Evolutionary conservation across 2,113 vertebrate species (phyloP).

Genomic region (Pungitius pungitius): DNA sequence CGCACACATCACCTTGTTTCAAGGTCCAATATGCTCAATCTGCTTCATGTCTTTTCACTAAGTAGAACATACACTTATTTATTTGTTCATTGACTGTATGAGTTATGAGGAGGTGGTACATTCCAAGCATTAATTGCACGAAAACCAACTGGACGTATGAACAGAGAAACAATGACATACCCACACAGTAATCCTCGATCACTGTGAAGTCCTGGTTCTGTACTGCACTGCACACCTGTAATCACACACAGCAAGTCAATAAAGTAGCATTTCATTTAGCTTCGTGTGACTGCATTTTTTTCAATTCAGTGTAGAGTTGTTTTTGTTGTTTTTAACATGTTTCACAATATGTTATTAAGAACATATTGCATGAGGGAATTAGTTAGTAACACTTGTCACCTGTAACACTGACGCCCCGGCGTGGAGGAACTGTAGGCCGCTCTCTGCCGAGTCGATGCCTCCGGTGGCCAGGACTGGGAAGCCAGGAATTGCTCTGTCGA

Average conservation of each 20-base stretch:
- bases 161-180: constrained; percentile 59
- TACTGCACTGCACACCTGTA: constrained; percentile 91
- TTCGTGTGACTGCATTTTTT: too few relatives aligned
- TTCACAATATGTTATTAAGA: not conserved
- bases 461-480: constrained; percentile 93
- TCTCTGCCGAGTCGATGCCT: constrained; percentile 95
- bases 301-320: too few relatives aligned
- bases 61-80: not conserved
- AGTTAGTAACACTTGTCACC: constrained; percentile 76
- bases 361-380: not conserved
- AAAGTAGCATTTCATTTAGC: too few relatives aligned
- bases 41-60: not conserved
- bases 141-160: not conserved
- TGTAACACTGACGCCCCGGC: constrained; percentile 91
- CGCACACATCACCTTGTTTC: not conserved
- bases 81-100: too few relatives aligned
- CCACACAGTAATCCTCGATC: constrained; percentile 92
- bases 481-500: constrained; percentile 86
- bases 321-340: too few relatives aligned
- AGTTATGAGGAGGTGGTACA: too few relatives aligned
- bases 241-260: constrained; percentile 3
- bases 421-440: constrained; percentile 92
- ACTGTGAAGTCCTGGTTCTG: constrained; percentile 98
- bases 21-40: not conserved
- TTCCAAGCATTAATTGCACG: too few relatives aligned